phyloP scores from a whole-genome alignment of 2,888 invertebrate species.

The Mimumesa dahlbomi region DNA sequence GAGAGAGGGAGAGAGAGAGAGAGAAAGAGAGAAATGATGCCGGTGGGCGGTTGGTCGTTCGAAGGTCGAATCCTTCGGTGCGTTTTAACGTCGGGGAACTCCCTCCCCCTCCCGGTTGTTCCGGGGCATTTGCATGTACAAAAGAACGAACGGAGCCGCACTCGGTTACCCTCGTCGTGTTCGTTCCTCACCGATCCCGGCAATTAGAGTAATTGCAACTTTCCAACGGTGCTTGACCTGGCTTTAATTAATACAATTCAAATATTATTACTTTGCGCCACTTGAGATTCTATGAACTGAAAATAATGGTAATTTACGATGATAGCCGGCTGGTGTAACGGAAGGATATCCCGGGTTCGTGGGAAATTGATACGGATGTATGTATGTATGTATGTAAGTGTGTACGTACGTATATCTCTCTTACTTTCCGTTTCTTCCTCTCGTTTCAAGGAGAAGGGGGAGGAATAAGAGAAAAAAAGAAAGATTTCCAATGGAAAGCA shows the following conservation, averaged over 20 bases:
- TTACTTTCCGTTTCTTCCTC: background rate
- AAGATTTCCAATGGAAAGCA: too few species aligned
- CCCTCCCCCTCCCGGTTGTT: background rate
- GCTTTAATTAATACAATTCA: constrained; percentile 20
- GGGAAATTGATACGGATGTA: too few species aligned
- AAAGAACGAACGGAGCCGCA: background rate
- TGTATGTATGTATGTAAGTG: too few species aligned
- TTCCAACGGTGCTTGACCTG: constrained; percentile 10
- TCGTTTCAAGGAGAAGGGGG: too few species aligned
- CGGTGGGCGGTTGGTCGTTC: constrained; percentile 10
- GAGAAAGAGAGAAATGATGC: background rate
- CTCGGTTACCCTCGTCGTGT: background rate
- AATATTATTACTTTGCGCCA: background rate
- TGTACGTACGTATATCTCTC: background rate
- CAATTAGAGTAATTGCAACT: constrained; percentile 40
- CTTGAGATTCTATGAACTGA: background rate
- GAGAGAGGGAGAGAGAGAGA: constrained; percentile 12
- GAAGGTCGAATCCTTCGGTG: background rate
- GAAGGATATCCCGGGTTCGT: too few species aligned
- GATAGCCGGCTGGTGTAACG: too few species aligned
- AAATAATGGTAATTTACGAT: background rate
- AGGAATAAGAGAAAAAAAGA: too few species aligned
- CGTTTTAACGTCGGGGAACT: background rate
- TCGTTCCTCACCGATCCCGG: constrained; percentile 15
- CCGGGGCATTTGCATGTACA: background rate